These are phyloP conservation scores for Andrena bucephala DNA, from an alignment of 2,888 invertebrate species.

Conservation along the genomic window DNA sequence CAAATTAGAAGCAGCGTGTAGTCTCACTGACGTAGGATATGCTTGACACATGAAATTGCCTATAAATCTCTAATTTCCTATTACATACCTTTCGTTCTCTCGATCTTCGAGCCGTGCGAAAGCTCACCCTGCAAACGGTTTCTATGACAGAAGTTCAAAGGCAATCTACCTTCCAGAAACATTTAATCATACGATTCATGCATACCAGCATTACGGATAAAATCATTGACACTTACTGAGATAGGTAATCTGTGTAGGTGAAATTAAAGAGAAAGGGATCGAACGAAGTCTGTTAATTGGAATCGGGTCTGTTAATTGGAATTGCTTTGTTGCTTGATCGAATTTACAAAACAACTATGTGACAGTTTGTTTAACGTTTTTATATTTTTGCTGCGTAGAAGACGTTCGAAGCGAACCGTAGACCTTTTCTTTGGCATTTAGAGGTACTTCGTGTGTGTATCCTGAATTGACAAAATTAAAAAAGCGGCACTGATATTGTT, in stretches of 20 bases:
- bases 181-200: constrained; percentile 29
- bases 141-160: constrained; percentile 26
- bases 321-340: constrained; percentile 34
- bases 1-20: constrained; percentile 79
- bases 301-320: not conserved
- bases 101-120: constrained; percentile 31
- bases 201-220: constrained; percentile 29
- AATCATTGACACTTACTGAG: not conserved
- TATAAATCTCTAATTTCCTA: constrained; percentile 47
- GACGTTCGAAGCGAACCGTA: constrained; percentile 47
- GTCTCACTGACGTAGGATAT: constrained; percentile 74
- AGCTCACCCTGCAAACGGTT: constrained; percentile 31
- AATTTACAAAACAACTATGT: constrained; percentile 10
- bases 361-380: constrained; percentile 30
- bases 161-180: constrained; percentile 17
- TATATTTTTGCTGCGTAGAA: constrained; percentile 51
- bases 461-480: constrained; percentile 54
- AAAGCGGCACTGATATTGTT: constrained; percentile 66
- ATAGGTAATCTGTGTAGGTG: constrained; percentile 8
- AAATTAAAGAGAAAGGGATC: not conserved
- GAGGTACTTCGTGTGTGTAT: constrained; percentile 56
- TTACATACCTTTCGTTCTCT: constrained; percentile 43
- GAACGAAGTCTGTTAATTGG: not conserved
- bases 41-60: constrained; percentile 65
- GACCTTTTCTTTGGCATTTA: constrained; percentile 69